These are phyloP conservation scores for Odontothrips loti DNA, from an alignment of 2,888 invertebrate species.

Conservation along the genomic window DNA sequence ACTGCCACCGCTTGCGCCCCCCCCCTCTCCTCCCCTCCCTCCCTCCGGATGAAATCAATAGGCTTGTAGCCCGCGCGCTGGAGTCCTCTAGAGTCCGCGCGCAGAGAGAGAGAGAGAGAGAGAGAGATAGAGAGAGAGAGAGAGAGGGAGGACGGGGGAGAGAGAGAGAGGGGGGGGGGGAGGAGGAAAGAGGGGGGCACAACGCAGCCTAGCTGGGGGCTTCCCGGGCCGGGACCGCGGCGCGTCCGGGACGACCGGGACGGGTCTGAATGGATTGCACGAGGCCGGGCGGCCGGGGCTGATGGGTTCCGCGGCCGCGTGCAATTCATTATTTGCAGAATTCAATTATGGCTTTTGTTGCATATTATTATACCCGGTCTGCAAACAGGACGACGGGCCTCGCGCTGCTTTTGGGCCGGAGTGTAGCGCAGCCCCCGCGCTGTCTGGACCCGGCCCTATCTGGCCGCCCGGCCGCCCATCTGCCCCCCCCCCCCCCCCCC, in stretches of 20 bases:
- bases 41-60: slow-evolving; percentile 14
- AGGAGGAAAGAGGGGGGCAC: not conserved
- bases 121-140: not conserved
- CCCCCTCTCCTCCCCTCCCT: not conserved
- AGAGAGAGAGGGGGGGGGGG: not conserved
- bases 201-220: too few species aligned
- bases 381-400: too few species aligned
- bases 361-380: not conserved
- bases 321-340: slow-evolving; percentile 5
- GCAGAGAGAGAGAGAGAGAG: not conserved
- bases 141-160: not conserved
- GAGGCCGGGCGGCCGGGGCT: too few species aligned
- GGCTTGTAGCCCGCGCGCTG: not conserved
- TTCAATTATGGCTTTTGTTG: not conserved
- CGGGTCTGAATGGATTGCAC: not conserved
- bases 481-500: not conserved
- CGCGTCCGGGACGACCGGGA: not conserved
- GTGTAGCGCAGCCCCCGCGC: too few species aligned
- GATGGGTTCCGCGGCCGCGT: slow-evolving; percentile 1
- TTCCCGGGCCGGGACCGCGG: too few species aligned
- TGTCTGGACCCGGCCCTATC: too few species aligned
- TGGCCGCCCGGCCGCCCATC: too few species aligned
- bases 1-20: not conserved
- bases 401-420: too few species aligned
- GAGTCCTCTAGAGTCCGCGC: not conserved